A percentile compares a stretch with the other conserved stretches of the same genome.
These are phyloP conservation scores for Brotula barbata DNA, from an alignment of 2,797 vertebrate species.

Conservation along the genomic window DNA sequence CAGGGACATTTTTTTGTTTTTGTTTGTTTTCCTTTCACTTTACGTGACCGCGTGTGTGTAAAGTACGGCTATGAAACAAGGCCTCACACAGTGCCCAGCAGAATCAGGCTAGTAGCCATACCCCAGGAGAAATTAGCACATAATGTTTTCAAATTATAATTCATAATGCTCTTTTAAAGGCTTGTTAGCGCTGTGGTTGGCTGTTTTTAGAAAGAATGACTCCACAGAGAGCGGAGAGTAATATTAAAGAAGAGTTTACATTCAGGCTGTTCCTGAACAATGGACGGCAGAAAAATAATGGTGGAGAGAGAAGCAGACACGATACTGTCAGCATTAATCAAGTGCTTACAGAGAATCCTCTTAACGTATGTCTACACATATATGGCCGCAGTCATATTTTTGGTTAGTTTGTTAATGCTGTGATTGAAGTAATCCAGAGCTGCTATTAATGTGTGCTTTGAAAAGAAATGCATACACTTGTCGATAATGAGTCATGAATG, in stretches of 20 bases:
- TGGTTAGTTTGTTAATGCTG: not conserved
- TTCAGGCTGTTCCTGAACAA: slow-evolving; percentile 7
- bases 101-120: slow-evolving; percentile 9
- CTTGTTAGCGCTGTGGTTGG: slow-evolving; percentile 55
- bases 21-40: too few species aligned
- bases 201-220: slow-evolving; percentile 35
- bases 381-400: too few species aligned
- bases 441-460: not conserved
- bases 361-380: too few species aligned
- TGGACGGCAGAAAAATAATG: not conserved
- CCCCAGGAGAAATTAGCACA: slow-evolving; percentile 67
- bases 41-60: slow-evolving; percentile 26
- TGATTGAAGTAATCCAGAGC: slow-evolving; percentile 13
- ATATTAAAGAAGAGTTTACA: slow-evolving; percentile 28
- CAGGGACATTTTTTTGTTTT: too few species aligned
- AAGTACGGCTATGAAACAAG: slow-evolving; percentile 24
- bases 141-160: slow-evolving; percentile 68
- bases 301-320: not conserved
- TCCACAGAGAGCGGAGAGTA: slow-evolving; percentile 19
- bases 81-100: slow-evolving; percentile 45
- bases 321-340: too few species aligned
- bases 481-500: slow-evolving; percentile 29
- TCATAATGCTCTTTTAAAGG: slow-evolving; percentile 68
- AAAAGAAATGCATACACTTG: slow-evolving; percentile 2
- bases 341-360: too few species aligned